phyloP scores from a whole-genome alignment of 2,113 vertebrate genomes.

The Rhinogobius similis region DNA sequence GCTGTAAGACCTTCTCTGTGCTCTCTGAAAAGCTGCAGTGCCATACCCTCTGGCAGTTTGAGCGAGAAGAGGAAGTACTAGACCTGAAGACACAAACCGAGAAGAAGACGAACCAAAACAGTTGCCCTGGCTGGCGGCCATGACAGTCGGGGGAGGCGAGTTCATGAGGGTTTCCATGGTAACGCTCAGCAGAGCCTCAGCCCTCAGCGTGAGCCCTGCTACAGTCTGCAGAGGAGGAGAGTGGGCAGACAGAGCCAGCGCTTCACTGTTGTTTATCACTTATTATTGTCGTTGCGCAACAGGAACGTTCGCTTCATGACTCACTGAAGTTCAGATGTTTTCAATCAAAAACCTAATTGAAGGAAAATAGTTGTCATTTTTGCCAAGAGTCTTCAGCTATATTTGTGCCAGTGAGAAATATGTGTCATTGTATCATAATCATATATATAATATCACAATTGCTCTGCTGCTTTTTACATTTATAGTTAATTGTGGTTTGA shows the following conservation, averaged over 20 bases:
- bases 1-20: neutral
- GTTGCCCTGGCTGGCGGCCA: slow-evolving; percentile 63
- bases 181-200: slow-evolving; percentile 57
- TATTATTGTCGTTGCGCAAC: slow-evolving; percentile 44
- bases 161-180: slow-evolving; percentile 80
- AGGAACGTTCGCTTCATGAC: slow-evolving; percentile 20
- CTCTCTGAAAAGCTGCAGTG: neutral
- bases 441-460: neutral
- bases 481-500: too few relatives aligned
- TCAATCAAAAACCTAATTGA: neutral
- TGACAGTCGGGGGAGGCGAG: slow-evolving; percentile 83
- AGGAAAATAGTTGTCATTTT: neutral
- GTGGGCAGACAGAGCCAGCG: slow-evolving; percentile 35
- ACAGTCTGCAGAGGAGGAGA: slow-evolving; percentile 52
- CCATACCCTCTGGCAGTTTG: slow-evolving; percentile 36
- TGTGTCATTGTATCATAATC: slow-evolving; percentile 34
- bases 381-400: neutral
- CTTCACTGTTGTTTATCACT: slow-evolving; percentile 46
- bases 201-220: slow-evolving; percentile 21
- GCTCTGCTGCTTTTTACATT: too few relatives aligned
- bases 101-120: slow-evolving; percentile 39
- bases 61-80: slow-evolving; percentile 24
- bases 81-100: slow-evolving; percentile 31
- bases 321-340: neutral
- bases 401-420: slow-evolving; percentile 35